Evolutionary conservation across 2,888 invertebrate species (phyloP), one percentile per base, ranked within the genome.

Genomic region (Polylopha cassiicola): DNA sequence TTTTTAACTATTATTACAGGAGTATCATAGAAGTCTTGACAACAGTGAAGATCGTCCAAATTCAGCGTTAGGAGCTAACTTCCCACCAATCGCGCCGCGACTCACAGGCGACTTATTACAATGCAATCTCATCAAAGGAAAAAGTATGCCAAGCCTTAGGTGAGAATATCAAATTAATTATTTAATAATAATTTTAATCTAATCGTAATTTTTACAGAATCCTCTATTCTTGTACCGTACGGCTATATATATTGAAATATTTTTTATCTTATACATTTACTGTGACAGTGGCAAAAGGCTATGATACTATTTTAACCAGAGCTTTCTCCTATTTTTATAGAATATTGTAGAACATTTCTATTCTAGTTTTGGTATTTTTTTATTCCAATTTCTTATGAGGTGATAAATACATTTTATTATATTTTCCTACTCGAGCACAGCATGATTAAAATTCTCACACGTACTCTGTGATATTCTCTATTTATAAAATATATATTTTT

Each of bases 121-220:
- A 23, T 80, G 80, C 55, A 95, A 94, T 74, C 87, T 97, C 32
- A 92, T 95, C 45, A 95, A 97, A 87, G 97, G 97, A 45, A 97
- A 97, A 82, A 97, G 97, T 87, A 96, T 98, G 96, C 97, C 97
- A 2, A 96, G 96, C 65, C 86, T 97, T 46, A 95, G 95, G 96
- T 96, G 84, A 82, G 86, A n/a, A n/a, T 58, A 34, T 31, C n/a
- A 22, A 8, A n/a, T 18, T 18, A 8, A 34, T 26, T 3, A 4
- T 31, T 11, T 15, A 3, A 10, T 3, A 14, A 11, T 24, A 21
- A n/a, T 34, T 33, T 29, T n/a, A n/a, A n/a, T n/a, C n/a, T n/a
- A n/a, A n/a, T n/a, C n/a, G n/a, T n/a, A n/a, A n/a, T n/a, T n/a
- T n/a, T n/a, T n/a, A n/a, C n/a, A n/a, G n/a, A n/a, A n/a, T n/a